These are phyloP conservation scores for Chydorus sphaericus DNA, from an alignment of 2,888 invertebrate genomes.

Conservation along the genomic window DNA sequence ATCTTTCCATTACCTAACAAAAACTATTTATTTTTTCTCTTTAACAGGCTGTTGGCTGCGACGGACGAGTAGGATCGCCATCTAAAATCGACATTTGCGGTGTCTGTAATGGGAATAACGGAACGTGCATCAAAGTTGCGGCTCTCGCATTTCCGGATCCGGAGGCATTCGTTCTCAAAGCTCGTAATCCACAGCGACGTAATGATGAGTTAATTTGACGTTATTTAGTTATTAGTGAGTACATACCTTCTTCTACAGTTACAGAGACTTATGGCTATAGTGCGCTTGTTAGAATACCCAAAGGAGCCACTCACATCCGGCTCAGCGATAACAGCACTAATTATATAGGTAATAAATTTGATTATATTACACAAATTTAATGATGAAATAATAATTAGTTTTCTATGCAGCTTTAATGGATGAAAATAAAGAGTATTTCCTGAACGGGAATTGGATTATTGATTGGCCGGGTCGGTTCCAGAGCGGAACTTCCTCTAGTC, in stretches of 20 bases:
- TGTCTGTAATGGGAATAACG: conserved; percentile 26
- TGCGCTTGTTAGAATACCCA: conserved; percentile 27
- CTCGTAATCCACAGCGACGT: neutral
- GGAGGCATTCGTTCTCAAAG: neutral
- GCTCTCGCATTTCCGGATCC: conserved; percentile 7
- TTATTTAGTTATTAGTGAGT: conserved; percentile 14
- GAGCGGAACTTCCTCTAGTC: conserved; percentile 29
- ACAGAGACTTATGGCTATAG: conserved; percentile 24
- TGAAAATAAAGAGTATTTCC: conserved; percentile 37
- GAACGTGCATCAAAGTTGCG: conserved; percentile 23
- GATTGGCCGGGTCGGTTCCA: conserved; percentile 58
- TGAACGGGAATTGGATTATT: conserved; percentile 69
- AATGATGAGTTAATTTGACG: neutral
- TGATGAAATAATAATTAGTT: neutral
- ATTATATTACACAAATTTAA: neutral
- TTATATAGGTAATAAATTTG: conserved; percentile 26
- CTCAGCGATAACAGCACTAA: conserved; percentile 28
- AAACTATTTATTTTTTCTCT: too few relatives aligned
- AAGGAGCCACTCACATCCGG: conserved; percentile 29
- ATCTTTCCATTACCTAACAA: too few relatives aligned
- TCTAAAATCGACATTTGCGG: conserved; percentile 26
- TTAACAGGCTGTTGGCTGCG: conserved; percentile 30
- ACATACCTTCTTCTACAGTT: neutral
- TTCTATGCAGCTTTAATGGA: conserved; percentile 13
- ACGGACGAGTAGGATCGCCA: conserved; percentile 26